Base-by-base conservation (phyloP, 1,140 invertebrate species). In the Ditylenchus dipsaci region DNA sequence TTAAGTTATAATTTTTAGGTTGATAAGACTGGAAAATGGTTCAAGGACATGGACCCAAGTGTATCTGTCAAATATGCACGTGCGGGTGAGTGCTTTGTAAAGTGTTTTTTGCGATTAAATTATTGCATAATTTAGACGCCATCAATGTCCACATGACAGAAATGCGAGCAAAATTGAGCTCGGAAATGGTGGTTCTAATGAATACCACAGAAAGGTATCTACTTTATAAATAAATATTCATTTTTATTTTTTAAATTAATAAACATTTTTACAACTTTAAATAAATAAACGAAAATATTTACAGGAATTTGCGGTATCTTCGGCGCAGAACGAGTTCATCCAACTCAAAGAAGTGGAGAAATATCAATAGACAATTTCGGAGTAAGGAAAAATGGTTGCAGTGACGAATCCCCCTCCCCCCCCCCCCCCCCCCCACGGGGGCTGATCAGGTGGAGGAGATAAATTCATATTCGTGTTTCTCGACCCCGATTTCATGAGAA, bases 61-160 rank as follows among this genome's bases (percentile, higher is more conserved):
- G 73, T 53, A 75, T 75, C 61, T 75, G 73, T 67, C 73, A 75
- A 65, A 69, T 75, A n/a, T 75, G 73, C 74, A 75, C 73, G n/a
- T 75, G 73, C 63, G 73, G 73, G 73, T 74, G 61, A 74, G 58
- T 15, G 45, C 21, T 57, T 19, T 26, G 49, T 53, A n/a, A n/a
- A n/a, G n/a, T n/a, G n/a, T n/a, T 43, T 17, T 19, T 23, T 21
- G 17, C 45, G 1, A 60, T n/a, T n/a, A n/a, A n/a, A n/a, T n/a
- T n/a, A n/a, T n/a, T n/a, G n/a, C n/a, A n/a, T n/a, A 72, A 38
- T 73, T 27, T 45, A 74, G 72, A 30, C 73, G 73, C 15, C 73
- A 75, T 62, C 69, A 75, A 38, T 75, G 73, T 49, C 73, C 73
- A 23, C 64, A 76, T 47, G 74, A 75, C 59, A 57, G 74, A 23